Conservation (phyloP, 2,113 vertebrate species). For the Amia ocellicauda region DNA sequence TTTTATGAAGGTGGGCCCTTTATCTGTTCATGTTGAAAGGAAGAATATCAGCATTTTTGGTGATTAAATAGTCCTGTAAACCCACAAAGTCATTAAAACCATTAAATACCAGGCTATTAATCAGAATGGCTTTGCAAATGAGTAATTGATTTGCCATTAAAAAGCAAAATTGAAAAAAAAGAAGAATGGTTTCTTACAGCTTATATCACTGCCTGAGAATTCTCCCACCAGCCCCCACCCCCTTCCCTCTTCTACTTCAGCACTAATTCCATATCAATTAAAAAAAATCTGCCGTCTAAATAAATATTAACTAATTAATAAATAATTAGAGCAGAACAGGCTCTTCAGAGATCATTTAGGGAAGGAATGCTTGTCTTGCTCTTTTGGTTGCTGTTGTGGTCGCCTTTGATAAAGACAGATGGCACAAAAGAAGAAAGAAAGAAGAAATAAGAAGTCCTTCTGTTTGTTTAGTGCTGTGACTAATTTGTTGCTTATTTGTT, state of each 20-base stretch:
- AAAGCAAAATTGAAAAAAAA: slow-evolving; percentile 34
- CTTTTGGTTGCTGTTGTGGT: too few relatives aligned
- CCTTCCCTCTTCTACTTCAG: too few relatives aligned
- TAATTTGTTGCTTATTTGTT: too few relatives aligned
- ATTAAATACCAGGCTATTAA: slow-evolving; percentile 47
- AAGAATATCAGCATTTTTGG: slow-evolving; percentile 37
- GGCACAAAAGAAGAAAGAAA: too few relatives aligned
- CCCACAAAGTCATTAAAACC: slow-evolving; percentile 48
- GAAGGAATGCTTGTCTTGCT: not conserved
- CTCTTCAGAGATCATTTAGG: not conserved
- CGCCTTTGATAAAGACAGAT: not conserved
- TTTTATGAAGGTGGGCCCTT: too few relatives aligned
- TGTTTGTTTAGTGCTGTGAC: too few relatives aligned
- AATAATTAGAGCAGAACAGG: not conserved
- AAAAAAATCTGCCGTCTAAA: slow-evolving; percentile 13
- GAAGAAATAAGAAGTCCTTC: too few relatives aligned
- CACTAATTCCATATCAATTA: slow-evolving; percentile 28
- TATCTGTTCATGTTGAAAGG: slow-evolving; percentile 20
- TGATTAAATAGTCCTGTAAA: slow-evolving; percentile 47
- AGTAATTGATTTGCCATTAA: slow-evolving; percentile 53
- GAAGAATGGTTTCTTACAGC: slow-evolving; percentile 16
- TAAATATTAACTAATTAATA: slow-evolving; percentile 16
- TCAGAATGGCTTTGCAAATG: slow-evolving; percentile 43
- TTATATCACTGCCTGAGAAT: slow-evolving; percentile 11
- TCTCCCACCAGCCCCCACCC: slow-evolving; percentile 4